Evolutionary conservation across 1,140 invertebrate species (phyloP).

Genomic region (Pantala flavescens): DNA sequence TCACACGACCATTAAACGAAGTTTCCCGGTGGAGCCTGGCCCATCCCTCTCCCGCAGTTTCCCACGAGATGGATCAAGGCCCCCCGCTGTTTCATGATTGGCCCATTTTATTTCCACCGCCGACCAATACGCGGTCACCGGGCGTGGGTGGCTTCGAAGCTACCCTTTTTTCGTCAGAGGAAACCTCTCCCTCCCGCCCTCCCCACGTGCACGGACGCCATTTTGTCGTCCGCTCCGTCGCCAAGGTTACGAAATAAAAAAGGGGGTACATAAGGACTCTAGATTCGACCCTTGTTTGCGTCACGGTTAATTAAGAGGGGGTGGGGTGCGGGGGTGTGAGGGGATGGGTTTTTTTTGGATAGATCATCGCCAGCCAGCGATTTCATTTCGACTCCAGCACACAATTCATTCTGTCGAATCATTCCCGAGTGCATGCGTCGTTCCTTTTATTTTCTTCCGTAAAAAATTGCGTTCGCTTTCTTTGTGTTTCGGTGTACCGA

Average conservation of each 20-base stretch:
- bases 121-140: constrained; percentile 1
- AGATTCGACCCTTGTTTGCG: background rate
- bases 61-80: constrained; percentile 2
- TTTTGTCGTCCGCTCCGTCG: background rate
- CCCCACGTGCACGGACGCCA: background rate
- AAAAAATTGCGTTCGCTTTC: background rate
- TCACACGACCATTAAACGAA: too few relatives aligned
- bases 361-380: background rate
- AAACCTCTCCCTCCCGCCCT: background rate
- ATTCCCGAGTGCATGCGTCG: background rate
- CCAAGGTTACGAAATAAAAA: background rate
- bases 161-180: background rate
- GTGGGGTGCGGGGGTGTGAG: background rate
- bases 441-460: background rate
- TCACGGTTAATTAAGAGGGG: background rate
- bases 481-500: background rate
- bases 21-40: background rate
- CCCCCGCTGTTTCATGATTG: background rate
- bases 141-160: background rate
- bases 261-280: background rate
- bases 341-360: background rate
- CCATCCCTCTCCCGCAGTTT: background rate
- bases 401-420: constrained; percentile 6
- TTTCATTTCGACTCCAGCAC: background rate
- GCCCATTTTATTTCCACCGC: background rate